phyloP scores from a whole-genome alignment of 2,888 invertebrate species.

The Nysson spinosus region DNA sequence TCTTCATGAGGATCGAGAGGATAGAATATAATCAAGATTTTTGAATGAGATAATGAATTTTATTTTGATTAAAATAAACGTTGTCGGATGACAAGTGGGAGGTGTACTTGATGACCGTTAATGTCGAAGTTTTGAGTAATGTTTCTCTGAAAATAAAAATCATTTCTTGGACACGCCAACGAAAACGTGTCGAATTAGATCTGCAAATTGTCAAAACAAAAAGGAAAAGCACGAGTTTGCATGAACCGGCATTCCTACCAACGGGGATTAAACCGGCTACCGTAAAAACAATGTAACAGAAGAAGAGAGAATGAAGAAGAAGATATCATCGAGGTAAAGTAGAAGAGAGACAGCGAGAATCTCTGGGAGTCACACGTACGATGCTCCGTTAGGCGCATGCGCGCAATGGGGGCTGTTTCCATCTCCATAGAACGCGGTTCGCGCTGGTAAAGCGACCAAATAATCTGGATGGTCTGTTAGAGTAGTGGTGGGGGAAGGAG shows the following conservation, averaged over 20 bases:
- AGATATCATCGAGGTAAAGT: constrained; percentile 4
- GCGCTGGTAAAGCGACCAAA: constrained; percentile 42
- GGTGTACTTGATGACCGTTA: too few species aligned
- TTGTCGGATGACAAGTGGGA: too few species aligned
- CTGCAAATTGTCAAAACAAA: too few species aligned
- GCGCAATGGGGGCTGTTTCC: constrained; percentile 47
- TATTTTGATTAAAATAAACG: too few species aligned
- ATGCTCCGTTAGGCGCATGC: constrained; percentile 65
- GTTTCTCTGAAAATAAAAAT: too few species aligned
- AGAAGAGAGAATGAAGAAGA: background rate
- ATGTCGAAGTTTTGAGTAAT: too few species aligned
- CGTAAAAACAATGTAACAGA: constrained; percentile 19
- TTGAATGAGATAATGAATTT: too few species aligned
- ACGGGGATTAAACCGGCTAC: constrained; percentile 15
- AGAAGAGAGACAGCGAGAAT: constrained; percentile 2
- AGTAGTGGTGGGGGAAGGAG: constrained; percentile 4
- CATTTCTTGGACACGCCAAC: too few species aligned
- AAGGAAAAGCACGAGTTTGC: constrained; percentile 11
- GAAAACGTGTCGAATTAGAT: too few species aligned
- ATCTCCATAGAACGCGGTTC: constrained; percentile 29
- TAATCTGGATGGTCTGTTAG: constrained; percentile 48
- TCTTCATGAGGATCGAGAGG: too few species aligned
- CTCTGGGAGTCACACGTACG: constrained; percentile 46
- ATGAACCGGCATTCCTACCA: constrained; percentile 15
- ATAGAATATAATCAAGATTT: too few species aligned